phyloP scores from a whole-genome alignment of 2,797 vertebrate genomes.

The Phrynocephalus forsythii region DNA sequence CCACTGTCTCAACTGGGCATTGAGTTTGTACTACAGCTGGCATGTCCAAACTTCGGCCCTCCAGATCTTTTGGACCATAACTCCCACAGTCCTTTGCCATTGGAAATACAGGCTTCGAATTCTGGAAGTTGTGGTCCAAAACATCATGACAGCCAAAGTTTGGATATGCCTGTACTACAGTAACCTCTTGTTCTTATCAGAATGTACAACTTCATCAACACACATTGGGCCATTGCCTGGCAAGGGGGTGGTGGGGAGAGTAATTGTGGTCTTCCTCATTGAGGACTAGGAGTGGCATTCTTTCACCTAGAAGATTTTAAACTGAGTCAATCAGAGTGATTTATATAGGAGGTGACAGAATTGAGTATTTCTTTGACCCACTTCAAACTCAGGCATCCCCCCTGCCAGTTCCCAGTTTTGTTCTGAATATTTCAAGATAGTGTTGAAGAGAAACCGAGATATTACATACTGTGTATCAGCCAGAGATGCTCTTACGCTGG shows the following conservation, averaged over 20 bases:
- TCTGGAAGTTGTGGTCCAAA: no score
- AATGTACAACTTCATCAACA: not conserved
- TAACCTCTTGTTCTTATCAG: not conserved
- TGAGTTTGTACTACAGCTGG: not conserved
- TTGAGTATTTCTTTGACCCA: not conserved
- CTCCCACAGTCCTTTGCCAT: no score
- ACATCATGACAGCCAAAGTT: no score
- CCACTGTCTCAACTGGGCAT: not conserved
- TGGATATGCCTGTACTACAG: not conserved
- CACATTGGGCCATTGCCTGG: not conserved
- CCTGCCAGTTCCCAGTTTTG: not conserved
- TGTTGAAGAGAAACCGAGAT: not conserved
- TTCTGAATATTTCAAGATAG: not conserved
- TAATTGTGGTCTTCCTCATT: not conserved
- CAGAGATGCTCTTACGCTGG: conserved; percentile 88
- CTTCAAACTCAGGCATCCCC: not conserved
- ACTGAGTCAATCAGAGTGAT: not conserved
- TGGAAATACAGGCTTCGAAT: no score
- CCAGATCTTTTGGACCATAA: no score
- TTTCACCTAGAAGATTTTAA: not conserved
- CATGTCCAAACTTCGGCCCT: no score
- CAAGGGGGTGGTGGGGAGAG: no score
- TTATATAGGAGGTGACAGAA: no score
- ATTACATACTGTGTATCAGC: conserved; percentile 91
- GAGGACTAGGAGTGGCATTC: not conserved